These are phyloP conservation scores for Eremobia ochroleuca DNA, from an alignment of 2,888 invertebrate genomes.

Conservation along the genomic window DNA sequence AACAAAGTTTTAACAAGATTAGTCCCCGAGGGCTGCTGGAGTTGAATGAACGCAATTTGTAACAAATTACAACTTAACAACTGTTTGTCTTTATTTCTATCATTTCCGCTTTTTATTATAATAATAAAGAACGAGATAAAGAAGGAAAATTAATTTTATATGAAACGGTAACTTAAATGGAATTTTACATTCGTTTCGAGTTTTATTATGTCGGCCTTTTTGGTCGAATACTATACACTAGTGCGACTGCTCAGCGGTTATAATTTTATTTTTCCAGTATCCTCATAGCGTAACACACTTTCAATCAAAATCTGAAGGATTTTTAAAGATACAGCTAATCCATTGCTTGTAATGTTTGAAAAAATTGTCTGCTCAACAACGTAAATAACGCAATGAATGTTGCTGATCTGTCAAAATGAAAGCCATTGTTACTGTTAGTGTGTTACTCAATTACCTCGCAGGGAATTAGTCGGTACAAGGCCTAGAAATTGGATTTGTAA, in stretches of 20 bases:
- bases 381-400: too few relatives aligned
- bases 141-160: constrained; percentile 33
- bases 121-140: constrained; percentile 47
- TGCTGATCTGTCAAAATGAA: too few relatives aligned
- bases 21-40: constrained; percentile 70
- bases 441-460: too few relatives aligned
- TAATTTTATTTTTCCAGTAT: too few relatives aligned
- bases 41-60: constrained; percentile 74
- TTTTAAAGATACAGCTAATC: too few relatives aligned
- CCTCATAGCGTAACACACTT: too few relatives aligned
- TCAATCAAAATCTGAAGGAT: too few relatives aligned
- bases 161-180: constrained; percentile 33
- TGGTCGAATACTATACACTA: not conserved
- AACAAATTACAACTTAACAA: constrained; percentile 72
- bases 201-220: not conserved
- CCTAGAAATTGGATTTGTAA: not conserved
- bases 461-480: not conserved
- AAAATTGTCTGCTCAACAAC: too few relatives aligned
- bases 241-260: not conserved
- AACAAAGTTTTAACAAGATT: constrained; percentile 74
- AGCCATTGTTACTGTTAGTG: too few relatives aligned
- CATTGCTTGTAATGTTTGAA: too few relatives aligned
- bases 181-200: constrained; percentile 27
- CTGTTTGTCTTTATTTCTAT: constrained; percentile 67
- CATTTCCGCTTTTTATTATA: constrained; percentile 58